These are phyloP conservation scores for Takifugu rubripes DNA, from an alignment of 2,797 vertebrate species.

Conservation along the genomic window DNA sequence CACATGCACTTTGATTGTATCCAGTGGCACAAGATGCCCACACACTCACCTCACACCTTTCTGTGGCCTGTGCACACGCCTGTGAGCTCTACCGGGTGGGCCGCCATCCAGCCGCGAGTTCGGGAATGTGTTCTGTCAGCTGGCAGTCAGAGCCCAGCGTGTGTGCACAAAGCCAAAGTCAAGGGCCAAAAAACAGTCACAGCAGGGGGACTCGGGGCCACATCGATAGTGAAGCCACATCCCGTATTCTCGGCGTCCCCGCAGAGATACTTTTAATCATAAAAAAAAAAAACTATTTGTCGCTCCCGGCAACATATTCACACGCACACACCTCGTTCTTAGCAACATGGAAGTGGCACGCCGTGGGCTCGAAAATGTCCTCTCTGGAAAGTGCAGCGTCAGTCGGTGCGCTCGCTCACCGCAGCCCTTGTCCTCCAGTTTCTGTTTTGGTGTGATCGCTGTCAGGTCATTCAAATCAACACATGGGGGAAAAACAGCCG, in stretches of 20 bases:
- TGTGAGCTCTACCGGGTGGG: constrained; percentile 53
- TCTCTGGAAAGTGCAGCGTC: constrained; percentile 35
- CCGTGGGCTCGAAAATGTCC: constrained; percentile 55
- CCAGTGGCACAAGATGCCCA: constrained; percentile 18
- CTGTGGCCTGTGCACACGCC: constrained; percentile 16
- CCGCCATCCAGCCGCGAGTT: constrained; percentile 50
- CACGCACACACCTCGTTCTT: constrained; percentile 27
- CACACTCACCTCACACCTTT: constrained; percentile 37
- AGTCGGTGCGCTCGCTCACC: constrained; percentile 30
- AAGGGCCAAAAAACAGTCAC: constrained; percentile 65
- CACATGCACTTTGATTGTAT: constrained; percentile 25
- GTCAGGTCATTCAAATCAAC: constrained; percentile 71
- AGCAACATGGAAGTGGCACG: constrained; percentile 42
- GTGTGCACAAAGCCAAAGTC: constrained; percentile 60
- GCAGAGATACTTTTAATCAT: constrained; percentile 43
- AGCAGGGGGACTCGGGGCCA: constrained; percentile 41
- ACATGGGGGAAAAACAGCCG: neutral
- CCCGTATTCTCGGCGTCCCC: constrained; percentile 12
- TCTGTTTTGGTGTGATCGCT: constrained; percentile 54
- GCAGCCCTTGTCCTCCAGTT: constrained; percentile 47
- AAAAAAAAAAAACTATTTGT: constrained; percentile 19
- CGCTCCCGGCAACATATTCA: constrained; percentile 11
- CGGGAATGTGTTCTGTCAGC: constrained; percentile 59
- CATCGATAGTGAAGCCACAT: constrained; percentile 54
- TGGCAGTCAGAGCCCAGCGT: constrained; percentile 59